These are phyloP conservation scores for Eulemur coronatus DNA, from an alignment of 2,797 vertebrate genomes.

Conservation along the genomic window DNA sequence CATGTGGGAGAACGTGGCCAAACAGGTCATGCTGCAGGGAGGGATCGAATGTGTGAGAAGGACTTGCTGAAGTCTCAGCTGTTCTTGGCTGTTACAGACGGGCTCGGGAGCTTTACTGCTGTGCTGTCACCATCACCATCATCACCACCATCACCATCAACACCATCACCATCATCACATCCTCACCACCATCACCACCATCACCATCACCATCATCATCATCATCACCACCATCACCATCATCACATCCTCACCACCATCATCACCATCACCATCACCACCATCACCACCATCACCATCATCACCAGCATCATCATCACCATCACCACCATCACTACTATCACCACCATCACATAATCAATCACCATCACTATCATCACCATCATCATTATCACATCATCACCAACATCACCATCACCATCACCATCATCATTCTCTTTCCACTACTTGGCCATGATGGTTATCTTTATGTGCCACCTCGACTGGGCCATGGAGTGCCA, in stretches of 20 bases:
- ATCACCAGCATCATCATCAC: rapidly evolving
- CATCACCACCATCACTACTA: rapidly evolving
- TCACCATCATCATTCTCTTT: not conserved
- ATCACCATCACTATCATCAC: rapidly evolving
- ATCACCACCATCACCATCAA: not conserved
- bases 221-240: not conserved
- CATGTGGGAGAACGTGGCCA: not conserved
- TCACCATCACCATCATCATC: rapidly evolving
- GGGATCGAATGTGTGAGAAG: not conserved
- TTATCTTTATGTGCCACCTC: not conserved
- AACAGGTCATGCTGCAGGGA: rapidly evolving
- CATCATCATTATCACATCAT: not conserved
- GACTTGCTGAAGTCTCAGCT: no score
- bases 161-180: not conserved
- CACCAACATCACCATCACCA: not conserved
- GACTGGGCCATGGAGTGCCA: not conserved
- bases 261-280: rapidly evolving
- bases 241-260: not conserved
- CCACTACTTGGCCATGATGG: rapidly evolving
- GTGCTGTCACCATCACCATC: rapidly evolving
- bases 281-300: rapidly evolving
- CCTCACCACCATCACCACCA: not conserved
- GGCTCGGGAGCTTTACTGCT: not conserved
- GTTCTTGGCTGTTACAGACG: not conserved
- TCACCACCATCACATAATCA: rapidly evolving